These are phyloP conservation scores for Idris sp. DNA, from an alignment of 1,140 invertebrate species.

Conservation along the genomic window DNA sequence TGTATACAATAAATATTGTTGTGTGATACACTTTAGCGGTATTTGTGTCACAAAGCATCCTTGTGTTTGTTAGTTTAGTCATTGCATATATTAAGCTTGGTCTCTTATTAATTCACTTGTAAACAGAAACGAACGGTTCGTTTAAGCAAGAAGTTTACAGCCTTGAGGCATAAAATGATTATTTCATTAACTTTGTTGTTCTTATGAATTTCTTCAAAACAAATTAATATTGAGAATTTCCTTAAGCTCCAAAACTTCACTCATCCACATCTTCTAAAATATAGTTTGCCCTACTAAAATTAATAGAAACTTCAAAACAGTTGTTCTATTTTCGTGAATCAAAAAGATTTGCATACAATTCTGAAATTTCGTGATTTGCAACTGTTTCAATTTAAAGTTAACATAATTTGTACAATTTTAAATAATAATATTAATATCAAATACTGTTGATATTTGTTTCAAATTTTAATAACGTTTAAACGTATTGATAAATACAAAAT, in stretches of 20 bases:
- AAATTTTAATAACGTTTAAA: too few species aligned
- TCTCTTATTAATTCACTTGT: constrained; percentile 28
- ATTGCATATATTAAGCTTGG: constrained; percentile 27
- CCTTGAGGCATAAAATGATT: constrained; percentile 43
- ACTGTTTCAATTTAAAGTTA: too few species aligned
- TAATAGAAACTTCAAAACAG: constrained; percentile 42
- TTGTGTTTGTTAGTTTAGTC: constrained; percentile 24
- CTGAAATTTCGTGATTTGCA: too few species aligned
- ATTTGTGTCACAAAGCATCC: background rate
- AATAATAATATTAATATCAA: too few species aligned
- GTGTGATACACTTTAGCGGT: too few species aligned
- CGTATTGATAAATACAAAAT: too few species aligned
- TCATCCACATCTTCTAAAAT: constrained; percentile 6
- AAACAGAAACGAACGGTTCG: constrained; percentile 42
- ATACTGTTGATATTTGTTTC: too few species aligned
- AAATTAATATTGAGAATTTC: constrained; percentile 56
- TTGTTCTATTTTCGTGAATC: constrained; percentile 13
- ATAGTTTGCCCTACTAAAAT: constrained; percentile 23
- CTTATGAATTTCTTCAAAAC: constrained; percentile 37
- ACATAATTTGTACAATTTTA: too few species aligned
- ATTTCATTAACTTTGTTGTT: constrained; percentile 58
- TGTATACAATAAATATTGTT: too few species aligned
- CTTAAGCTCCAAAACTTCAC: constrained; percentile 29
- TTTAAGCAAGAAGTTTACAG: constrained; percentile 36
- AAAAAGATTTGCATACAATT: constrained; percentile 30